Evolutionary conservation across 2,113 vertebrate genomes (phyloP).

Genomic region (Pelusios castaneus): DNA sequence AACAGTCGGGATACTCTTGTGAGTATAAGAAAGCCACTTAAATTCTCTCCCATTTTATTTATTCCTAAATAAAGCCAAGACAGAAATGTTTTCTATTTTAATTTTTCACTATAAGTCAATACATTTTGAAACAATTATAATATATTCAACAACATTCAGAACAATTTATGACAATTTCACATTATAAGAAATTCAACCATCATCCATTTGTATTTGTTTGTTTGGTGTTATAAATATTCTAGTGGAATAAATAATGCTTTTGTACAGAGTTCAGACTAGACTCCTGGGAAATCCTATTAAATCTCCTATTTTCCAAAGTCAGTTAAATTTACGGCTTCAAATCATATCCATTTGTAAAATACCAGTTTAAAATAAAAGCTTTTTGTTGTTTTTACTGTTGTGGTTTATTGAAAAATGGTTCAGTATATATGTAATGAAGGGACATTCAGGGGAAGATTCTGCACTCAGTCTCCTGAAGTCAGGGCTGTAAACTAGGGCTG

Average conservation of each 20-base stretch:
- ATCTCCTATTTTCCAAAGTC: not conserved
- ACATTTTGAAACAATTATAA: not conserved
- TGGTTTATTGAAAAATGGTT: not conserved
- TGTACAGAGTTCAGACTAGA: not conserved
- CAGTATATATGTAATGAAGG: fast-evolving
- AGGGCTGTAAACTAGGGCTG: not conserved
- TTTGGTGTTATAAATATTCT: not conserved
- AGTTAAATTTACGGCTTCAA: not conserved
- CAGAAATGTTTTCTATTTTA: not conserved
- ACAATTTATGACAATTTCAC: not conserved
- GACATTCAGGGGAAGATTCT: not conserved
- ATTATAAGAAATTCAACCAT: not conserved
- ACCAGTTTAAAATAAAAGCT: not conserved
- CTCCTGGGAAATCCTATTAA: not conserved
- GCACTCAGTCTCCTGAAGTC: too few species aligned
- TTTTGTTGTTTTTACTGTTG: not conserved
- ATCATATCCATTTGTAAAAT: not conserved
- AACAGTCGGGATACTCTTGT: not conserved
- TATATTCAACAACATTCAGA: not conserved
- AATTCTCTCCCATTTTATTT: not conserved
- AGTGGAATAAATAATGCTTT: not conserved
- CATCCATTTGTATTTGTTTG: not conserved
- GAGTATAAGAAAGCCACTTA: not conserved
- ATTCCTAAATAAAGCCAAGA: not conserved
- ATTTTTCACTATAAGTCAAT: not conserved